These are phyloP conservation scores for Haliclona indistincta DNA, from an alignment of 37 sponge, comb jelly and placozoan species.

Conservation along the genomic window DNA sequence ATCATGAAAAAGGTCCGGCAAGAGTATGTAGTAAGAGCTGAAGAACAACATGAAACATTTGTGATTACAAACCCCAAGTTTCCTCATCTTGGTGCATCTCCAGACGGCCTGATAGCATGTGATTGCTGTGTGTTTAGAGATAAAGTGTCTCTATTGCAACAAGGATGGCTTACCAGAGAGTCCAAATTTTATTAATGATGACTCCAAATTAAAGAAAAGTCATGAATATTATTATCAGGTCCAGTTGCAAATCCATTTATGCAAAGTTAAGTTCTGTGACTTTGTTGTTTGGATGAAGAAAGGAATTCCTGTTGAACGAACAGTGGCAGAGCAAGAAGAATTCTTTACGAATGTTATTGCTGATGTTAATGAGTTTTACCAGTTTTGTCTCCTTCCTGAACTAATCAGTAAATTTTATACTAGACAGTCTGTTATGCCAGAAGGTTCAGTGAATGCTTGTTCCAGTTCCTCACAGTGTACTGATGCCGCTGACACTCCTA, in stretches of 20 bases:
- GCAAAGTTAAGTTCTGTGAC: neutral
- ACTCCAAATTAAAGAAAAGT: neutral
- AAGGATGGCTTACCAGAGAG: neutral
- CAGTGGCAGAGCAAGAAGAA: neutral
- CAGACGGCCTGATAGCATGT: neutral
- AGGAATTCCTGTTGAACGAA: neutral
- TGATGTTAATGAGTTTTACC: constrained; percentile 10
- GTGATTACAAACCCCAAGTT: neutral
- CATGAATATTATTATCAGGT: neutral
- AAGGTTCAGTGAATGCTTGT: neutral
- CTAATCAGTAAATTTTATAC: constrained; percentile 53
- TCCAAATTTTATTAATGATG: neutral
- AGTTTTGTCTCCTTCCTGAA: constrained; percentile 36
- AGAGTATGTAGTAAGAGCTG: neutral
- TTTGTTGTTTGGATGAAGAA: constrained; percentile 13
- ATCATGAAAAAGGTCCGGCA: neutral
- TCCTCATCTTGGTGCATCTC: neutral
- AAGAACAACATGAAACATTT: neutral
- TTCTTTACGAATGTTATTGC: neutral
- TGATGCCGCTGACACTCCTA: neutral
- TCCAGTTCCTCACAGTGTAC: neutral
- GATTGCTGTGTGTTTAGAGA: neutral
- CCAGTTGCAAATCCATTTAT: neutral
- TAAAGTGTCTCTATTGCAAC: constrained; percentile 3
- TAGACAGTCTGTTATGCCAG: neutral